Evolutionary conservation across 2,888 invertebrate species (phyloP).

Genomic region (Pyrrhosoma nymphula): DNA sequence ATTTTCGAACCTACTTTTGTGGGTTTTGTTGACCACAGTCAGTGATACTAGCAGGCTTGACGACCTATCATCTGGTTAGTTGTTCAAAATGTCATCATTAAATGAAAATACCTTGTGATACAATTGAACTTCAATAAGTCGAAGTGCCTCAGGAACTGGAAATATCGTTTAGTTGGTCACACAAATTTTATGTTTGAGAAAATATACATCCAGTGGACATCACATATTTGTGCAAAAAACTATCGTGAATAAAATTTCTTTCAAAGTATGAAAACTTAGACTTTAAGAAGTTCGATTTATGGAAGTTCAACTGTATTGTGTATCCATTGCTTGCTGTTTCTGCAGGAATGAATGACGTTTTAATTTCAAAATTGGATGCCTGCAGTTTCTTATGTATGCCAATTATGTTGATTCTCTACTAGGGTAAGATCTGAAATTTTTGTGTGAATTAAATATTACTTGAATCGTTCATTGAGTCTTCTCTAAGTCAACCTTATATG

Average conservation of each 20-base stretch:
- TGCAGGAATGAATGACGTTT: not conserved
- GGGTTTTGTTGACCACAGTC: not conserved
- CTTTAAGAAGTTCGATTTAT: too few relatives aligned
- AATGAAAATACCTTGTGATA: not conserved
- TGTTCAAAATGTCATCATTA: not conserved
- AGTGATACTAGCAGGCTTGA: not conserved
- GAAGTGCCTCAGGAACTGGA: too few relatives aligned
- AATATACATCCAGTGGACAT: too few relatives aligned
- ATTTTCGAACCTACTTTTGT: not conserved
- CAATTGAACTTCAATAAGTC: too few relatives aligned
- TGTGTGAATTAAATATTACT: constrained; percentile 55
- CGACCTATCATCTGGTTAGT: not conserved
- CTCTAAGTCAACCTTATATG: not conserved
- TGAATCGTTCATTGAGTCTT: constrained; percentile 21
- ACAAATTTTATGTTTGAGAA: too few relatives aligned
- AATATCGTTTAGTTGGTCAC: too few relatives aligned
- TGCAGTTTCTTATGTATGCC: not conserved
- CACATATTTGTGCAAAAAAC: too few relatives aligned
- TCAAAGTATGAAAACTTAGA: too few relatives aligned
- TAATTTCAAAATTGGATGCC: not conserved
- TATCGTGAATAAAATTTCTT: too few relatives aligned
- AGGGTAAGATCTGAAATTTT: constrained; percentile 37
- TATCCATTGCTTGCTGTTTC: not conserved
- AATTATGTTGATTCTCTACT: constrained; percentile 25
- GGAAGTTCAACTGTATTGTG: not conserved